These are phyloP conservation scores for Periparus ater DNA, from an alignment of 2,797 vertebrate genomes.

Conservation along the genomic window DNA sequence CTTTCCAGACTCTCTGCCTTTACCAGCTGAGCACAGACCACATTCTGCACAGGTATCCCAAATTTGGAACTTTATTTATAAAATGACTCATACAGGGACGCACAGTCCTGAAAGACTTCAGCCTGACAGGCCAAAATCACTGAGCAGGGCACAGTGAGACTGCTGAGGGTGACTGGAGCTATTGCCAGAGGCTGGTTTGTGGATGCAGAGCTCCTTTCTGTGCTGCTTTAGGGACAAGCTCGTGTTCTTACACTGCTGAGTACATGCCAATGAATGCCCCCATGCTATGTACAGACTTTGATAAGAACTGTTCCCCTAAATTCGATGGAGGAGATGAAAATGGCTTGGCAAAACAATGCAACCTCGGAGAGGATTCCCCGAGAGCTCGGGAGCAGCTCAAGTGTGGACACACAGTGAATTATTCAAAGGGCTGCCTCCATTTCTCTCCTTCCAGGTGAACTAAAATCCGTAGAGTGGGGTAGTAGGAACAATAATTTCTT, in stretches of 20 bases:
- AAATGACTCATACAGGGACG: conserved; percentile 33
- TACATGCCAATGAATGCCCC: background rate
- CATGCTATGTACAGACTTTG: conserved; percentile 53
- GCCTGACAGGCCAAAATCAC: background rate
- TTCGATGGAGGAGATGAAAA: conserved; percentile 31
- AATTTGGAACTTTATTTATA: conserved; percentile 56
- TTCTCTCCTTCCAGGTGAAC: conserved; percentile 16
- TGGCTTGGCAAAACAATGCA: background rate
- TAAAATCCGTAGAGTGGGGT: background rate
- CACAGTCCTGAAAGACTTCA: background rate
- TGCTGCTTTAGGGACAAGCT: conserved; percentile 19
- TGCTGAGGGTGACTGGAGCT: background rate
- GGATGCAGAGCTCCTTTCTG: background rate
- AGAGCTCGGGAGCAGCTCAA: background rate
- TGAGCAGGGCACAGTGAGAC: background rate
- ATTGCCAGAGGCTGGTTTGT: background rate
- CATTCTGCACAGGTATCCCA: background rate
- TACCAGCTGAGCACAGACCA: background rate
- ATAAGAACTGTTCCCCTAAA: background rate
- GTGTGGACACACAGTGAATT: background rate
- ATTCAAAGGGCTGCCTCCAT: background rate
- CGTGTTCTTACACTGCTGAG: conserved; percentile 7
- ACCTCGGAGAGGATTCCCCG: background rate
- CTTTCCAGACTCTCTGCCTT: background rate
- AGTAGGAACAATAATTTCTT: background rate